phyloP scores from a whole-genome alignment of 2,888 invertebrate species.

The Melinaea menophilus region DNA sequence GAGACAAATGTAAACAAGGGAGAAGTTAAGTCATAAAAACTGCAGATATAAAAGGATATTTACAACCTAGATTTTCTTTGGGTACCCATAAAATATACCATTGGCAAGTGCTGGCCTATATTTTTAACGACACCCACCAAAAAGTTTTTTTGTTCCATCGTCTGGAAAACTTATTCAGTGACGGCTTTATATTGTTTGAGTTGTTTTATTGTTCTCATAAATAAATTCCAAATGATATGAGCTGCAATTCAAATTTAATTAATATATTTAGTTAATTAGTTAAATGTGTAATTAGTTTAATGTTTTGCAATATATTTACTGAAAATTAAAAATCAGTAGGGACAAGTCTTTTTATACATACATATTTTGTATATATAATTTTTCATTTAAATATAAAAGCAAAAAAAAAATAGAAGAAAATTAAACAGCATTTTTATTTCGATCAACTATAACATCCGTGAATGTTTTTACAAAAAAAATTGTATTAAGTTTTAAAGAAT shows the following conservation, averaged over 20 bases:
- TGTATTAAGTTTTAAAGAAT: too few species aligned
- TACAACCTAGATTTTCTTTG: constrained; percentile 34
- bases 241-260: neutral
- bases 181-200: constrained; percentile 1
- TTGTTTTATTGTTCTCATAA: neutral
- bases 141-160: constrained; percentile 22
- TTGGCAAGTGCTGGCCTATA: constrained; percentile 24
- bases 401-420: too few species aligned
- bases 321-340: neutral
- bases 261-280: neutral
- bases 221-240: neutral
- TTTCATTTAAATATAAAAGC: too few species aligned
- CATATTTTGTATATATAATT: too few species aligned
- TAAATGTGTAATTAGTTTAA: neutral
- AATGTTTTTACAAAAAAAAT: too few species aligned
- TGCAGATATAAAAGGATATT: constrained; percentile 33
- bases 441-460: too few species aligned
- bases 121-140: constrained; percentile 16
- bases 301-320: too few species aligned
- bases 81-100: constrained; percentile 33
- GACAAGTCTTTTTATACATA: too few species aligned
- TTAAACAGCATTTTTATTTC: too few species aligned
- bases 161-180: constrained; percentile 10
- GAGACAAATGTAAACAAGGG: constrained; percentile 20
- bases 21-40: constrained; percentile 32